Evolutionary conservation across 2,888 invertebrate genomes (phyloP), one percentile per base, ranked within the genome.

Genomic region (Cremastobaeus sp.): DNA sequence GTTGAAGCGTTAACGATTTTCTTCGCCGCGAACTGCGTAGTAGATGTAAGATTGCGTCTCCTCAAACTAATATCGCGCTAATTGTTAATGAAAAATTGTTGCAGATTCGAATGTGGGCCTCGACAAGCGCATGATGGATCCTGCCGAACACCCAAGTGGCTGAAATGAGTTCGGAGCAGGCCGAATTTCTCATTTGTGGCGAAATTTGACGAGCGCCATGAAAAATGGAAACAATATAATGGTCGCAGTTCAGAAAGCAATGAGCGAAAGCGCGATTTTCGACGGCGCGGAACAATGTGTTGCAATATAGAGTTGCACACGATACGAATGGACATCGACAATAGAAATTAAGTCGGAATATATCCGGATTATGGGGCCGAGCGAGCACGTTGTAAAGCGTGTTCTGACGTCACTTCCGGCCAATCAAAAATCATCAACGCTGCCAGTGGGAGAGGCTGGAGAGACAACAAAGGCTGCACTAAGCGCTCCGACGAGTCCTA

Each of bases 351-450:
- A 65, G 76, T 66, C 69, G 48, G 48, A 66, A 69, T 71, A 64
- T 64, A 77, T 75, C 74, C 69, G 78, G 78, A 81, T 80, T 80
- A 79, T 75, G 77, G 77, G 72, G 78, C 62, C 50, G 71, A 71
- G 48, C 60, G 77, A 65, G 71, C 79, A 71, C 77, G 78, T 77
- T 82, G 80, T 80, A 81, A 81, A 84, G 84, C 83, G 79, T 77
- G 80, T 78, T 81, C 71, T 85, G 84, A 85, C 85, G 85, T 86
- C 86, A 85, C 85, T 85, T 86, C 86, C 86, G 86, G 85, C 81
- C 86, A 86, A 86, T 86, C 86, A 86, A 85, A 85, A 85, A 83
- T 82, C 84, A 85, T 85, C 85, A 85, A 81, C 84, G 83, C 81
- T 76, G 55, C 15, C 50, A 35, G 47, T 35, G 62, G 66, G 52